Evolutionary conservation across 2,113 vertebrate species (phyloP), one percentile per base, ranked within the genome.

Genomic region (Pristiophorus japonicus): DNA sequence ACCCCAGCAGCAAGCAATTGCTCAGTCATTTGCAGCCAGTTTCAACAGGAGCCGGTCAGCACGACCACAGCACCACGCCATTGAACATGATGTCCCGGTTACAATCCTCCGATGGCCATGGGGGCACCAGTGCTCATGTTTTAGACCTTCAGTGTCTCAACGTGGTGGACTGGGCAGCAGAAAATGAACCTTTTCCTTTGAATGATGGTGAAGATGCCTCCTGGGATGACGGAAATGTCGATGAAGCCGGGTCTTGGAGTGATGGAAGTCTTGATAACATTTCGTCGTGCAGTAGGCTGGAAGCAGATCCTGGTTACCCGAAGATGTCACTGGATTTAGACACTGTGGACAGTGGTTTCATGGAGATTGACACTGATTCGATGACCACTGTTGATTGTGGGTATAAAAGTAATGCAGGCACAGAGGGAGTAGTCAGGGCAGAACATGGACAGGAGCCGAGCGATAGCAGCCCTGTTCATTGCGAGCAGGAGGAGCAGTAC

Each of bases 261-360:
- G 96, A 97, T 95, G 96, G 96, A 12, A 96, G 96, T 78, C 97
- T 1, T n/a, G 97, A 97, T 96, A 98, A 98, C 0, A 97, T 97
- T 63, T 96, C 95, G 94, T 98, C 96, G 0, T 96, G 95, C 4
- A 96, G 97, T 67, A 97, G 96, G 95, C 97, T 97, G 0, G 98
- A 98, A 0, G 42, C 93, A 30, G 95, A 70, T 18, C 96, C 98
- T 2, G 97, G 98, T 63, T 98, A 98, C 4, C 98, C 98, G 1
- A 96, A 96, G 0, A 97, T 98, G 0, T 97, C 97, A 2, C 59
- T 98, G 95, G 99, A 99, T 97, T 95, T 99, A 97, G 99, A 99
- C 97, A 99, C 99, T 3, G 98, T 99, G 0, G 99, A 99, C 96
- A 99, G 99, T 8, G 99, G 99, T n/a, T 99, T 99, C 38, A 97